These are phyloP conservation scores for Caerostris darwini DNA, from an alignment of 1,140 invertebrate species.

Conservation along the genomic window DNA sequence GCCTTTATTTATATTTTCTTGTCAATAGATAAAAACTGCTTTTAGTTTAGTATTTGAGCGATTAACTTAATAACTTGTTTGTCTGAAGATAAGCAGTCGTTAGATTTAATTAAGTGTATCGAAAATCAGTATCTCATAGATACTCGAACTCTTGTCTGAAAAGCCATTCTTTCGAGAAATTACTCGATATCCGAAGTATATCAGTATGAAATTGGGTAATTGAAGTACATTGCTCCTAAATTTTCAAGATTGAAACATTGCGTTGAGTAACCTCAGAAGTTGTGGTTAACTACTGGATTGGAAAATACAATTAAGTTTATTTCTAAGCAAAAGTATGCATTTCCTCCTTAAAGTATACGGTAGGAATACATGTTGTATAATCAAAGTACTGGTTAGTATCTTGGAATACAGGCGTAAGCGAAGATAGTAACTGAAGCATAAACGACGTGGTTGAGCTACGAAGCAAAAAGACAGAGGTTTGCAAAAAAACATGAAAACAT, in stretches of 20 bases:
- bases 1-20: too few relatives aligned
- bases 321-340: conserved; percentile 17
- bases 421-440: conserved; percentile 39
- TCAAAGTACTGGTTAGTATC: conserved; percentile 37
- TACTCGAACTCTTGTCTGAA: not conserved
- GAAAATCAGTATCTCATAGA: not conserved
- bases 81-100: too few relatives aligned
- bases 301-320: not conserved
- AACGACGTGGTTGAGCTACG: conserved; percentile 54
- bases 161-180: not conserved
- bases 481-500: conserved; percentile 22
- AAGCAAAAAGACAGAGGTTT: conserved; percentile 10
- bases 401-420: not conserved
- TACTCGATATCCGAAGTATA: not conserved
- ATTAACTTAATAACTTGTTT: too few relatives aligned
- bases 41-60: too few relatives aligned
- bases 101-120: too few relatives aligned
- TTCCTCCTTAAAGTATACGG: not conserved
- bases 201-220: not conserved
- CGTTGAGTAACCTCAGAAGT: not conserved
- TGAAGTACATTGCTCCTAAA: not conserved
- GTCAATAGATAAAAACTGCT: too few relatives aligned
- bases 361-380: not conserved
- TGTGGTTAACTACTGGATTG: not conserved
- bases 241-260: not conserved